phyloP scores from a whole-genome alignment of 2,113 vertebrate genomes.

The Larimichthys polyactis region DNA sequence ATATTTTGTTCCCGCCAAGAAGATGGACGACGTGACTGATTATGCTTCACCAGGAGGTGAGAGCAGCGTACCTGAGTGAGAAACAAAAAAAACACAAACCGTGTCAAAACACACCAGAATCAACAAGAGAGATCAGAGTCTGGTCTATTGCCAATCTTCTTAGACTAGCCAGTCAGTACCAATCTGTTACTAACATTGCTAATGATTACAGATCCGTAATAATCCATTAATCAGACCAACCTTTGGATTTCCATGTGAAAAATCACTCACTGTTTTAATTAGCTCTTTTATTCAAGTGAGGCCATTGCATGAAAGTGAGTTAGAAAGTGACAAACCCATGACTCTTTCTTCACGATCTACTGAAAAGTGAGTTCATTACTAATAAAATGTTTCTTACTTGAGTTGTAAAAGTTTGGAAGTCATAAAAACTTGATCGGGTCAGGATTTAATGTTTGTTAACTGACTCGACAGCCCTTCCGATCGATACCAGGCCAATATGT shows the following conservation, averaged over 20 bases:
- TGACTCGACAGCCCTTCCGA: no score
- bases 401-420: no score
- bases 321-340: neutral
- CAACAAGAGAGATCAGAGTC: neutral
- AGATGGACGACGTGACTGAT: conserved; percentile 91
- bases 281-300: no score
- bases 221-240: neutral
- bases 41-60: conserved; percentile 96
- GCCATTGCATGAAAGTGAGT: no score
- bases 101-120: neutral
- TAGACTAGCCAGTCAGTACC: no score
- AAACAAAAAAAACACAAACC: neutral
- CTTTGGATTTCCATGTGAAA: neutral
- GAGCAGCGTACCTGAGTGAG: conserved; percentile 89
- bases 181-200: neutral
- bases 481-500: no score
- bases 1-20: conserved; percentile 96
- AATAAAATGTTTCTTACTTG: neutral
- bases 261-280: neutral
- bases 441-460: no score
- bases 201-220: neutral
- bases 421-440: no score
- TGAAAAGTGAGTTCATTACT: neutral
- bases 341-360: neutral
- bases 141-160: neutral